phyloP scores from a whole-genome alignment of 2,888 invertebrate species.

The Lasioglossum vierecki region DNA sequence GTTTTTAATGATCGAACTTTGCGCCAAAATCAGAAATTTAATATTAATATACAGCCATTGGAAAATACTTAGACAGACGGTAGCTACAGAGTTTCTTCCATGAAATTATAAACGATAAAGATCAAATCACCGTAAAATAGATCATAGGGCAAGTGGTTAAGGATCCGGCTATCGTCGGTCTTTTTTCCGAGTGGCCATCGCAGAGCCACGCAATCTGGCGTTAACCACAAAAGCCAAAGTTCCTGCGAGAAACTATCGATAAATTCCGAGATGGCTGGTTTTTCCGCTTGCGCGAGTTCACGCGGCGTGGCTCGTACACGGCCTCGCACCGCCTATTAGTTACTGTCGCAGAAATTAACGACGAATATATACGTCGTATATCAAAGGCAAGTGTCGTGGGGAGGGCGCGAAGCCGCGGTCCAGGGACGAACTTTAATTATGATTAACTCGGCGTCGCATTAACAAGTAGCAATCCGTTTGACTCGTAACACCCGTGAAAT shows the following conservation, averaged over 20 bases:
- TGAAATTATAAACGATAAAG: too few species aligned
- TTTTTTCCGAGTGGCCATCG: background rate
- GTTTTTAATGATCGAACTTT: too few species aligned
- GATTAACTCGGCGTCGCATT: constrained; percentile 57
- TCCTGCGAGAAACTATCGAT: constrained; percentile 19
- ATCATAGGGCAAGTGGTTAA: too few species aligned
- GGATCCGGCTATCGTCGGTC: background rate
- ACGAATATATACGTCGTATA: constrained; percentile 44
- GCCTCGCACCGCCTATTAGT: constrained; percentile 37
- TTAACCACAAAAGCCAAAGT: constrained; percentile 12
- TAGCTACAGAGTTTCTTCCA: too few species aligned
- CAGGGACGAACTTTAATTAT: constrained; percentile 53
- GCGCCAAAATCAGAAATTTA: too few species aligned
- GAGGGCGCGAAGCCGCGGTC: background rate
- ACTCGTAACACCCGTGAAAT: constrained; percentile 53
- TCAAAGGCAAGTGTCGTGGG: constrained; percentile 22
- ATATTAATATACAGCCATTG: too few species aligned
- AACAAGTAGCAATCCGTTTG: constrained; percentile 66
- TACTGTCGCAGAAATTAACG: constrained; percentile 54
- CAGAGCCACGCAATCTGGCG: background rate
- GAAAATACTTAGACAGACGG: too few species aligned
- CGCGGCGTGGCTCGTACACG: background rate
- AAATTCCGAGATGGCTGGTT: constrained; percentile 30
- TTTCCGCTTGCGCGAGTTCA: constrained; percentile 44
- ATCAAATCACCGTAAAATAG: too few species aligned